Conservation (phyloP, 1,140 invertebrate genomes). For the Microplitis mediator region DNA sequence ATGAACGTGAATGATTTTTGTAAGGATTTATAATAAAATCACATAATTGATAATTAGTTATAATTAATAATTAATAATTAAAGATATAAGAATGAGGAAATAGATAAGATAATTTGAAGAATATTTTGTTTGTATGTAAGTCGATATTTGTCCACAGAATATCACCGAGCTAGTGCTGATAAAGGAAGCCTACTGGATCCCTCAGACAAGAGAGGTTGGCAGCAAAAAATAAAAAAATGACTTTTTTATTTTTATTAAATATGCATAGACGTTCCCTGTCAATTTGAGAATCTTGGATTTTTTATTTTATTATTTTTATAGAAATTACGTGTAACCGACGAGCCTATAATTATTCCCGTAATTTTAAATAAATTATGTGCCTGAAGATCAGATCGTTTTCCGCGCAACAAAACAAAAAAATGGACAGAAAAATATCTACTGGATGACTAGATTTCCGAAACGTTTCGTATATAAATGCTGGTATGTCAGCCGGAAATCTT, state of each 20-base stretch:
- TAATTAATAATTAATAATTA: not conserved
- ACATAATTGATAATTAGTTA: not conserved
- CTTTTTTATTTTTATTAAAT: constrained; percentile 24
- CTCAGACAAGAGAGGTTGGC: constrained; percentile 86
- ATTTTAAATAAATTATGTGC: no score
- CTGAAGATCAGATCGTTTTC: no score
- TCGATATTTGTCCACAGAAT: constrained; percentile 74
- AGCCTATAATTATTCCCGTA: not conserved
- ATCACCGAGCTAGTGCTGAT: constrained; percentile 92
- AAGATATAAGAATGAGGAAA: not conserved
- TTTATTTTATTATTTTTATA: not conserved
- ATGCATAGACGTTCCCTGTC: constrained; percentile 19
- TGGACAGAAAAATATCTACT: no score
- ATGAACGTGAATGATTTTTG: not conserved
- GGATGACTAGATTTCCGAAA: no score
- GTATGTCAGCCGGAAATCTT: no score
- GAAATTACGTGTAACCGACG: constrained; percentile 4
- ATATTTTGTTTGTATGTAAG: constrained; percentile 50
- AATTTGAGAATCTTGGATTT: not conserved
- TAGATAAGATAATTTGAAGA: not conserved
- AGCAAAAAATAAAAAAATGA: constrained; percentile 48
- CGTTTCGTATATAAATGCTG: no score
- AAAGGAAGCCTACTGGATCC: constrained; percentile 91
- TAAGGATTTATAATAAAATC: not conserved
- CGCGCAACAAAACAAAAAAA: no score